phyloP scores from a whole-genome alignment of 2,888 invertebrate genomes.

The Pseudococcus jackbeardsleyi region DNA sequence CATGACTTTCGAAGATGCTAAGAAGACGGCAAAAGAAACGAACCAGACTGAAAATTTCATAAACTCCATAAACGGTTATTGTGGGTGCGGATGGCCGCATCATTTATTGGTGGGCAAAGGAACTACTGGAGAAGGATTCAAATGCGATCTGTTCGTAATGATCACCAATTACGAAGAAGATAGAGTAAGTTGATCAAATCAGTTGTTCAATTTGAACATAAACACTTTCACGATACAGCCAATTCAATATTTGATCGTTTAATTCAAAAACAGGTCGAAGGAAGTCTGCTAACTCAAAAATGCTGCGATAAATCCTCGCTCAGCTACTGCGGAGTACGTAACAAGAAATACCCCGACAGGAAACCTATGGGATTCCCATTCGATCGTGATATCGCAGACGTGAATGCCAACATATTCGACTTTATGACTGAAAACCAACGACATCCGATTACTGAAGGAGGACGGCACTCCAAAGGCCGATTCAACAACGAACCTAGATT shows the following conservation, averaged over 20 bases:
- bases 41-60: not conserved
- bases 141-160: conserved; percentile 70
- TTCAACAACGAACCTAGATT: not conserved
- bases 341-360: conserved; percentile 83
- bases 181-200: conserved; percentile 66
- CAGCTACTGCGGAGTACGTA: conserved; percentile 84
- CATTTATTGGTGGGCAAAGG: conserved; percentile 71
- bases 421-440: not conserved
- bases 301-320: conserved; percentile 70
- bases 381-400: conserved; percentile 72
- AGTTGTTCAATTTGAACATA: no score
- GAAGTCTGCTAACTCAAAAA: no score
- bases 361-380: conserved; percentile 90
- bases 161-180: conserved; percentile 69
- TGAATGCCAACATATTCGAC: not conserved
- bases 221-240: no score
- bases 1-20: conserved; percentile 76
- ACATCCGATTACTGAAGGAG: no score
- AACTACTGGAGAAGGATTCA: conserved; percentile 68
- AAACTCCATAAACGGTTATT: conserved; percentile 77
- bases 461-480: no score
- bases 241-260: no score
- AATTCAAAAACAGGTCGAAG: not conserved
- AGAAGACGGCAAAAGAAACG: not conserved
- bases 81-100: conserved; percentile 78